Evolutionary conservation across 2,113 vertebrate species (phyloP).

Genomic region (Patagioenas fasciata): DNA sequence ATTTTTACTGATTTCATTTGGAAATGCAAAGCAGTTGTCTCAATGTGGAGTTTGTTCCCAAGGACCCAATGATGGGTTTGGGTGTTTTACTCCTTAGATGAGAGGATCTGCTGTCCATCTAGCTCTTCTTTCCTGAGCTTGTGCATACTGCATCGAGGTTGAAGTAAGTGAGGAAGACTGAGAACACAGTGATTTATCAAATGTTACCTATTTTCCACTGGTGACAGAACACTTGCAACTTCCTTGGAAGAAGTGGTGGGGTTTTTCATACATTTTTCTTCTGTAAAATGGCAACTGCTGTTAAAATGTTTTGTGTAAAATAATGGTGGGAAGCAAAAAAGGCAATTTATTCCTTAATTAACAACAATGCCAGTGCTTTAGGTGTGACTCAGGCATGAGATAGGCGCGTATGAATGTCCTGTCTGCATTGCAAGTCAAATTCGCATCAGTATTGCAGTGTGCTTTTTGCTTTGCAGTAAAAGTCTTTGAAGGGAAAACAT

Average conservation of each 20-base stretch:
- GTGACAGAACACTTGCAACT: background rate
- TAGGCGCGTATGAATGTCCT: background rate
- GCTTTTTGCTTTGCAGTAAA: background rate
- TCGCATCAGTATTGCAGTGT: background rate
- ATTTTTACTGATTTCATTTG: background rate
- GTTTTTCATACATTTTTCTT: background rate
- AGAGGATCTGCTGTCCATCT: background rate
- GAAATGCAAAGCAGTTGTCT: conserved; percentile 33
- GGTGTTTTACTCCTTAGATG: background rate
- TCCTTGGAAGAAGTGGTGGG: background rate
- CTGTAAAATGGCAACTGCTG: background rate
- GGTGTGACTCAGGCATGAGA: background rate
- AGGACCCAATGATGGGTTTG: background rate
- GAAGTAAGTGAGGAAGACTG: background rate
- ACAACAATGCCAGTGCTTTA: background rate
- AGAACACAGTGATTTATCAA: background rate
- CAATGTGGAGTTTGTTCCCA: background rate
- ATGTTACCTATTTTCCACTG: background rate
- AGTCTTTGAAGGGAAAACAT: conserved; percentile 46
- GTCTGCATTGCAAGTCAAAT: background rate
- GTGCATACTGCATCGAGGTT: background rate
- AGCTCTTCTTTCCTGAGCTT: background rate
- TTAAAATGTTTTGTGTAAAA: background rate
- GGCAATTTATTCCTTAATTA: background rate
- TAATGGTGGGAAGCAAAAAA: background rate